Evolutionary conservation across 2,888 invertebrate genomes (phyloP), one percentile per base, ranked within the genome.

Genomic region (Strigamia transsilvanica): DNA sequence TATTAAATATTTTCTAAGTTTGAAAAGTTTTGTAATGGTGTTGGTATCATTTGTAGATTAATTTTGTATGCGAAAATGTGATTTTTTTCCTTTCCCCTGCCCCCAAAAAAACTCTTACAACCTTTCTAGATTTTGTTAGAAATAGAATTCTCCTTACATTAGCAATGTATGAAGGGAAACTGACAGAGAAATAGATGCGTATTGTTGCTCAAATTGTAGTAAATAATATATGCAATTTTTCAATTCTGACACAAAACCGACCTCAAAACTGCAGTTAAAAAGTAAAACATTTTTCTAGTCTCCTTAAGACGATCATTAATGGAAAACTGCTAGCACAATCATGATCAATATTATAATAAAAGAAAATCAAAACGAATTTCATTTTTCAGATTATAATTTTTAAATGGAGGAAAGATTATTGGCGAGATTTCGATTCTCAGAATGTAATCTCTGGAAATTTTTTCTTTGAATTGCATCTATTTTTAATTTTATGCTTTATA

Each of bases 201-300:
- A 61, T 21, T 61, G 21, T 61, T 73, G 73, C 73, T 73, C 73
- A 73, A 73, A 73, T 73, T 73, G 61, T 61, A 32, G 73, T 73
- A 4, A 21, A 46, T 66, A 23, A 23, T 21, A 66, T 66, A 21
- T 66, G 21, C 51, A 51, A 51, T 10, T 1, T 51, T 51, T 15
- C 7, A 18, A 51, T 51, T 51, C 7, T 51, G 18, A 51, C n/a
- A 51, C 51, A 66, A 23, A 61, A 66, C 12, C 1, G 21, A 66
- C 21, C 61, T 21, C 18, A 66, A 12, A 27, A 27, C 10, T 21
- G 61, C 73, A 73, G 73, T 73, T 73, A 73, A 73, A 32, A 23
- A 18, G 1, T 27, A 27, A 61, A 61, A 61, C 2, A 32, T 73
- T 73, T 51, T 51, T 73, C 73, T 73, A 73, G 73, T 73, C 73